Percentiles rank a stretch among this genome's conserved stretches.
Conservation (phyloP, 2,888 invertebrate species). For the Troides aeacus region DNA sequence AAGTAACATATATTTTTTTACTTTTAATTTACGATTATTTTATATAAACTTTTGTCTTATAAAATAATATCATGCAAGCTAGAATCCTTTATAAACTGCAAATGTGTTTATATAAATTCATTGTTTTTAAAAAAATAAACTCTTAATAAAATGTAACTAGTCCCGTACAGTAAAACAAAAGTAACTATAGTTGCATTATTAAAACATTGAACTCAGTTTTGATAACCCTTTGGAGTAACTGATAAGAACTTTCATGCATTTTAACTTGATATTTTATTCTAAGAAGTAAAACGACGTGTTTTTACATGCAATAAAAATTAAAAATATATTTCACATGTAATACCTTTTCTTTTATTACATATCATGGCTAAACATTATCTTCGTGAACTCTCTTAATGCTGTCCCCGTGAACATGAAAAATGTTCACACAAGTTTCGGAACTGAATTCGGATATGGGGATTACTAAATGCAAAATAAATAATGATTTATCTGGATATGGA, state of each 20-base stretch:
- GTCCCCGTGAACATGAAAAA: too few species aligned
- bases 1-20: neutral
- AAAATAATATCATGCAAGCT: too few species aligned
- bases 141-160: too few species aligned
- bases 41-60: neutral
- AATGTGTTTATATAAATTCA: neutral
- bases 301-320: neutral
- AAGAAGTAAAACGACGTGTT: neutral
- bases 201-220: constrained; percentile 37
- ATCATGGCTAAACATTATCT: neutral
- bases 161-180: constrained; percentile 11
- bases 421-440: too few species aligned
- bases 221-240: constrained; percentile 39
- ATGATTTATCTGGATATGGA: too few species aligned
- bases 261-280: neutral
- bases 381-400: too few species aligned
- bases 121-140: neutral
- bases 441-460: too few species aligned
- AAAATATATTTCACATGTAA: neutral
- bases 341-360: neutral
- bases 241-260: constrained; percentile 23
- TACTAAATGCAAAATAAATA: too few species aligned
- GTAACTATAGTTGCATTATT: constrained; percentile 34
- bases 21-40: neutral
- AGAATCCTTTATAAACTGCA: too few species aligned